Evolutionary conservation across 2,888 invertebrate species (phyloP).

Genomic region (Cheilosia soror): DNA sequence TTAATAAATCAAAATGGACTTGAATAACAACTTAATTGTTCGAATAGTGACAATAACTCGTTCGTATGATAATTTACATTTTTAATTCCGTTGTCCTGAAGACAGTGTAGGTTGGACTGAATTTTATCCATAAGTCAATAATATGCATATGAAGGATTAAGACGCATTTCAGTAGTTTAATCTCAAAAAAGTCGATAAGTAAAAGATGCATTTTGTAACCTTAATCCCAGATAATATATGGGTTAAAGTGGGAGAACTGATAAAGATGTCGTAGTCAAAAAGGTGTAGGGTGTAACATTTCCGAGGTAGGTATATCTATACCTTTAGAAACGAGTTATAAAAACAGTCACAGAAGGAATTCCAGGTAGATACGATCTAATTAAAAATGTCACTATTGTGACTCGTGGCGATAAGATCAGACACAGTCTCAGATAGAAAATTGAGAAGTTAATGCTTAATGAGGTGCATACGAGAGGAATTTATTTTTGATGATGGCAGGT

Average conservation of each 20-base stretch:
- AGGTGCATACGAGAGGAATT: not conserved
- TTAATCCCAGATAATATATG: slow-evolving; percentile 51
- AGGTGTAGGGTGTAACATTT: not conserved
- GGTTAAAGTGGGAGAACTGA: slow-evolving; percentile 20
- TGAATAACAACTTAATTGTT: slow-evolving; percentile 68
- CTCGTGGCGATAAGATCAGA: slow-evolving; percentile 7
- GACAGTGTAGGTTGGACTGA: not conserved
- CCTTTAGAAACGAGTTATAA: not conserved
- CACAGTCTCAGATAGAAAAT: not conserved
- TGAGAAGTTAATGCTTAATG: not conserved
- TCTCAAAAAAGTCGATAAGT: slow-evolving; percentile 24
- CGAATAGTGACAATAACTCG: slow-evolving; percentile 22
- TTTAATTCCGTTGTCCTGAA: slow-evolving; percentile 36
- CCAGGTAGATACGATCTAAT: not conserved
- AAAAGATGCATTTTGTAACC: slow-evolving; percentile 28
- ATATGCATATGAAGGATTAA: slow-evolving; percentile 41
- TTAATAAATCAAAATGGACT: slow-evolving; percentile 66
- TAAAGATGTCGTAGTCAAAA: slow-evolving; percentile 18
- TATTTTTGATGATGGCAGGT: not conserved
- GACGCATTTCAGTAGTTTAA: slow-evolving; percentile 33
- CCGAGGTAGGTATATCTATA: not conserved
- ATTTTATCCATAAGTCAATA: slow-evolving; percentile 16
- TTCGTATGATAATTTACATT: slow-evolving; percentile 23
- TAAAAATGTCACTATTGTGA: slow-evolving; percentile 6
- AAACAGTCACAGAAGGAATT: not conserved